A percentile compares a stretch with the other conserved stretches of the same genome.
phyloP scores from a whole-genome alignment of 2,797 vertebrate species.

The Epinephelus coioides region DNA sequence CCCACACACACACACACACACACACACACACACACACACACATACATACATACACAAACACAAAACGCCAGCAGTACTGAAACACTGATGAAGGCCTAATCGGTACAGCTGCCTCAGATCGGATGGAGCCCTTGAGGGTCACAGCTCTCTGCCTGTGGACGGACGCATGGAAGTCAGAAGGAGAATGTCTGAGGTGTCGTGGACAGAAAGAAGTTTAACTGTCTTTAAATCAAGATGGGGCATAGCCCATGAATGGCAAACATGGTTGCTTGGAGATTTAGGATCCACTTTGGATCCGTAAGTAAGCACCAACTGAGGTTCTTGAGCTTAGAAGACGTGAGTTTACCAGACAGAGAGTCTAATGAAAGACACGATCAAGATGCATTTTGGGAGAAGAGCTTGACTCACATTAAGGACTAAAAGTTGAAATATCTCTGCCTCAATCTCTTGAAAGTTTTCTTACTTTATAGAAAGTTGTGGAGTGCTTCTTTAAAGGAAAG shows the following conservation, averaged over 20 bases:
- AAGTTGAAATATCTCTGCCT: not conserved
- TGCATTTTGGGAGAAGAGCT: conserved; percentile 7
- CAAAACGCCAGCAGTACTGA: conserved; percentile 12
- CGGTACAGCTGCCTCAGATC: conserved; percentile 31
- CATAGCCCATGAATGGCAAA: not conserved
- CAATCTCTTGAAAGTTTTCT: not conserved
- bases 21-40: not conserved
- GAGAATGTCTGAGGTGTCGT: not conserved
- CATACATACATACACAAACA: conserved; percentile 17
- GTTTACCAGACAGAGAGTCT: not conserved
- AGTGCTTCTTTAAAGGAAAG: not conserved
- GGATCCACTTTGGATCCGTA: not conserved
- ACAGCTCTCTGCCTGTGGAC: conserved; percentile 24
- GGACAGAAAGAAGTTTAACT: conserved; percentile 23
- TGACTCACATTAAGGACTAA: not conserved
- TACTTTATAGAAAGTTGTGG: not conserved
- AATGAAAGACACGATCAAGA: not conserved
- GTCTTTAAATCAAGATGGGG: conserved; percentile 14
- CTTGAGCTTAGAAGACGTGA: not conserved
- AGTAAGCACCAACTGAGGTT: not conserved
- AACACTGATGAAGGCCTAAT: conserved; percentile 33
- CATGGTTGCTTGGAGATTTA: conserved; percentile 8
- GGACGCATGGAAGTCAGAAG: conserved; percentile 25
- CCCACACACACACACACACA: conserved; percentile 39
- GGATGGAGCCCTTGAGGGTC: conserved; percentile 1